Percentiles rank a stretch among this genome's conserved stretches.
phyloP scores from a whole-genome alignment of 1,140 invertebrate genomes.

The Cepaea nemoralis region DNA sequence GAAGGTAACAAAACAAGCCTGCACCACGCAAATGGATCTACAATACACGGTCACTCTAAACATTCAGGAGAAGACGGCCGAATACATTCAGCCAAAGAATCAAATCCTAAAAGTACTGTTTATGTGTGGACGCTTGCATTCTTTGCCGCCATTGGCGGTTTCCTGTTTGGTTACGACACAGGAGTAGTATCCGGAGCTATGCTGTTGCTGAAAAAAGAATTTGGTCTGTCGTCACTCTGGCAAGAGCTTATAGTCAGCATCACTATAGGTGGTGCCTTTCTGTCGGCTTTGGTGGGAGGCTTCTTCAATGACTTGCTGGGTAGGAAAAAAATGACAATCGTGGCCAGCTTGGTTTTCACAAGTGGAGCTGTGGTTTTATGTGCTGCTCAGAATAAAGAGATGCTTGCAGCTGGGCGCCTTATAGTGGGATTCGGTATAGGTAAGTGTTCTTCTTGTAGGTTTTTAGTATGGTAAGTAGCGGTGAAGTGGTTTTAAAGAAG shows the following conservation, averaged over 20 bases:
- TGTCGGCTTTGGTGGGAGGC: slow-evolving; percentile 66
- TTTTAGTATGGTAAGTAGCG: too few species aligned
- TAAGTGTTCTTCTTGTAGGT: too few species aligned
- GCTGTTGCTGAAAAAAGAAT: slow-evolving; percentile 1
- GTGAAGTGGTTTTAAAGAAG: too few species aligned
- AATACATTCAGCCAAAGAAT: background rate
- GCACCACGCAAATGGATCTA: background rate
- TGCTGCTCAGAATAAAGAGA: slow-evolving; percentile 69
- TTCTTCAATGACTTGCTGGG: slow-evolving; percentile 74
- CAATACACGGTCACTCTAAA: background rate
- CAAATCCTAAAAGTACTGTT: background rate
- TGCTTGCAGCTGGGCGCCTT: slow-evolving; percentile 74
- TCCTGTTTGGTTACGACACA: slow-evolving; percentile 79
- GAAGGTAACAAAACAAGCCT: background rate
- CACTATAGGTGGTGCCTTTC: slow-evolving; percentile 64
- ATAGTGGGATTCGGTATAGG: slow-evolving; percentile 78
- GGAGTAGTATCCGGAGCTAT: slow-evolving; percentile 68
- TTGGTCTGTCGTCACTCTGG: slow-evolving; percentile 70
- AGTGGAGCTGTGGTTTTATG: slow-evolving; percentile 75
- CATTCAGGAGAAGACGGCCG: background rate
- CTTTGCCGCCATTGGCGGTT: slow-evolving; percentile 77
- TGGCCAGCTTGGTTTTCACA: slow-evolving; percentile 75
- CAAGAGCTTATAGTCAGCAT: slow-evolving; percentile 74
- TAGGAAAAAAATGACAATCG: slow-evolving; percentile 74
- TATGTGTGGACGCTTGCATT: slow-evolving; percentile 68